phyloP scores from a whole-genome alignment of 2,888 invertebrate genomes.

The Cephalotes varians region DNA sequence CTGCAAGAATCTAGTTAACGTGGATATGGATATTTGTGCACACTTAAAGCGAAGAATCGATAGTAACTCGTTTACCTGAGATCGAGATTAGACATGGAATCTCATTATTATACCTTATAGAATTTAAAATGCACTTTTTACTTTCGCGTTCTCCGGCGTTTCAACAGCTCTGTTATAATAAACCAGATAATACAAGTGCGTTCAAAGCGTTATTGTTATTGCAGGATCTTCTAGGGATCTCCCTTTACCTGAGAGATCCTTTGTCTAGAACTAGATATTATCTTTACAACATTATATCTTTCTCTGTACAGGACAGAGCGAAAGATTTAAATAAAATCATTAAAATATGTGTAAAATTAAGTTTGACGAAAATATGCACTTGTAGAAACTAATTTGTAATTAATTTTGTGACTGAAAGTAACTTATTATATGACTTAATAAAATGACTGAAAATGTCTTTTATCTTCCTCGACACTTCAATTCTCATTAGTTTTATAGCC shows the following conservation, averaged over 20 bases:
- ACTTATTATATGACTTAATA: no score
- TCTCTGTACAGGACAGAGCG: neutral
- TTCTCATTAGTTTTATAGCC: neutral
- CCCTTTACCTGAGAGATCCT: neutral
- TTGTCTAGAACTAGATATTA: neutral
- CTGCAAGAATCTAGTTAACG: conserved; percentile 71
- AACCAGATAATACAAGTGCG: neutral
- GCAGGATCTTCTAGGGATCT: no score
- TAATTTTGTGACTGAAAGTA: neutral
- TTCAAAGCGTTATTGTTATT: neutral
- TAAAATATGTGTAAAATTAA: neutral
- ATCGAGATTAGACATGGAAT: conserved; percentile 72
- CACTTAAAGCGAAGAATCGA: conserved; percentile 39
- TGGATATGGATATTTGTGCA: conserved; percentile 25
- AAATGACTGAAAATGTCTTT: no score
- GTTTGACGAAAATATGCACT: neutral
- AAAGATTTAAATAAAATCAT: neutral
- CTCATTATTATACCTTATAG: conserved; percentile 39
- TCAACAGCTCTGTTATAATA: conserved; percentile 10
- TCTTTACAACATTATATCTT: neutral
- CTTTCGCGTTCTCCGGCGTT: neutral
- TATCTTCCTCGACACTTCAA: neutral
- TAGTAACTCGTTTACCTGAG: conserved; percentile 51
- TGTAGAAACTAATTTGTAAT: neutral
- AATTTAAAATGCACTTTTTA: conserved; percentile 41